These are phyloP conservation scores for Gadopsis bispinosus DNA, from an alignment of 2,797 vertebrate genomes.

Conservation along the genomic window DNA sequence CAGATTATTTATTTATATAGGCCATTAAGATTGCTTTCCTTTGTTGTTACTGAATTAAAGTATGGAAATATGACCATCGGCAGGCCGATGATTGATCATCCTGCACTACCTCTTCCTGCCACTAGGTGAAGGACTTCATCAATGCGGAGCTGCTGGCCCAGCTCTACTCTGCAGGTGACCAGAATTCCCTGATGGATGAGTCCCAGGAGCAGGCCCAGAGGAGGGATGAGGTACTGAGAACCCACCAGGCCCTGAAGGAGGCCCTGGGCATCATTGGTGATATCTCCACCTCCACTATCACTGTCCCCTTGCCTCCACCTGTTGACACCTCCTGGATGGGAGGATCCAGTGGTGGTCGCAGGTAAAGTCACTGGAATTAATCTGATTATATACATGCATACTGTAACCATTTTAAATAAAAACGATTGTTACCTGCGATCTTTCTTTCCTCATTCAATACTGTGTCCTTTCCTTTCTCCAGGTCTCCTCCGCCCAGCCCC, in stretches of 20 bases:
- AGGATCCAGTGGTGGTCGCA: constrained; percentile 81
- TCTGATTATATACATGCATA: background rate
- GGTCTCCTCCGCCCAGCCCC: constrained; percentile 93
- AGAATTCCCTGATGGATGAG: constrained; percentile 96
- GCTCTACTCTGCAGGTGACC: constrained; percentile 94
- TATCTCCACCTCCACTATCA: constrained; percentile 91
- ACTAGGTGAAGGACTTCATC: constrained; percentile 96
- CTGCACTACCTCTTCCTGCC: constrained; percentile 16
- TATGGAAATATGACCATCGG: background rate
- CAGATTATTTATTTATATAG: background rate
- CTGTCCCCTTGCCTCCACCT: constrained; percentile 91
- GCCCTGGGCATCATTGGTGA: constrained; percentile 93
- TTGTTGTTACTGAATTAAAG: background rate
- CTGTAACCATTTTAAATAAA: background rate
- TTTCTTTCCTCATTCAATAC: background rate
- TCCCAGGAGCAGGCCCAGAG: constrained; percentile 93
- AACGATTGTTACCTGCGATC: background rate
- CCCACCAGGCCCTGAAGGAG: constrained; percentile 93
- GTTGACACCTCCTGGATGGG: constrained; percentile 94
- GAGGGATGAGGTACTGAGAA: constrained; percentile 92
- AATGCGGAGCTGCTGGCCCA: constrained; percentile 95
- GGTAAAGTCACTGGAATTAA: constrained; percentile 76
- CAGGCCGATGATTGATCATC: background rate
- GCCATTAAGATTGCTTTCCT: background rate
- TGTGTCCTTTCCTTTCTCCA: constrained; percentile 48